These are phyloP conservation scores for Daphoenositta chrysoptera DNA, from an alignment of 2,113 vertebrate species.

Conservation along the genomic window DNA sequence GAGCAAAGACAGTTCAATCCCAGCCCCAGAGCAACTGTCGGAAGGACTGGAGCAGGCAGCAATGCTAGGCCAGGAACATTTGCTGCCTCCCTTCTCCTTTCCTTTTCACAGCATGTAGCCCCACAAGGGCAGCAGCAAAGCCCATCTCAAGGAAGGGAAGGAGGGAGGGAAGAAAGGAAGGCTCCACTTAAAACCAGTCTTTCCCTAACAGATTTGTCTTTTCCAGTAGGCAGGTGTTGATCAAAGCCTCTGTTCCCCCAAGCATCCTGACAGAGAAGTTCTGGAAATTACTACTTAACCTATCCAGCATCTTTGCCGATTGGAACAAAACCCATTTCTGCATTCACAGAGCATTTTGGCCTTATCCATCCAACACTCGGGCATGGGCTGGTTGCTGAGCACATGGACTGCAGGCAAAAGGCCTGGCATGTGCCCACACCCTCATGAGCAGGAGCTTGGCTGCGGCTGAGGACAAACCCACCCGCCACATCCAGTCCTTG, in stretches of 20 bases:
- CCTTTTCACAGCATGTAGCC: background rate
- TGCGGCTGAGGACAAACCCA: background rate
- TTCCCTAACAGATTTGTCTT: background rate
- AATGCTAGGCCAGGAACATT: fast-evolving
- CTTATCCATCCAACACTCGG: background rate
- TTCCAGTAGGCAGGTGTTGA: background rate
- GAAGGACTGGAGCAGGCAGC: background rate
- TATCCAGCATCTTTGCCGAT: background rate
- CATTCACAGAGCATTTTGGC: background rate
- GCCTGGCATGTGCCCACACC: background rate
- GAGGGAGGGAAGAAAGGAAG: background rate
- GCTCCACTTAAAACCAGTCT: background rate
- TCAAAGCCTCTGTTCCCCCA: background rate
- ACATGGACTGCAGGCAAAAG: background rate
- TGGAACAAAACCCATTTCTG: background rate
- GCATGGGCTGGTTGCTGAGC: background rate
- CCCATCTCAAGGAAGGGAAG: background rate
- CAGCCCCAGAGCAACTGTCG: fast-evolving
- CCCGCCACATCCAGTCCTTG: background rate
- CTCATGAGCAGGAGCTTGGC: background rate
- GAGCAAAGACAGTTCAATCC: background rate
- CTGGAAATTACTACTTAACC: background rate
- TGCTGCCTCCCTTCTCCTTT: background rate
- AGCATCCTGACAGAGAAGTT: background rate
- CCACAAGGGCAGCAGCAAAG: background rate